Evolutionary conservation across 2,888 invertebrate genomes (phyloP), one percentile per base, ranked within the genome.

Genomic region (Lithodes maja): DNA sequence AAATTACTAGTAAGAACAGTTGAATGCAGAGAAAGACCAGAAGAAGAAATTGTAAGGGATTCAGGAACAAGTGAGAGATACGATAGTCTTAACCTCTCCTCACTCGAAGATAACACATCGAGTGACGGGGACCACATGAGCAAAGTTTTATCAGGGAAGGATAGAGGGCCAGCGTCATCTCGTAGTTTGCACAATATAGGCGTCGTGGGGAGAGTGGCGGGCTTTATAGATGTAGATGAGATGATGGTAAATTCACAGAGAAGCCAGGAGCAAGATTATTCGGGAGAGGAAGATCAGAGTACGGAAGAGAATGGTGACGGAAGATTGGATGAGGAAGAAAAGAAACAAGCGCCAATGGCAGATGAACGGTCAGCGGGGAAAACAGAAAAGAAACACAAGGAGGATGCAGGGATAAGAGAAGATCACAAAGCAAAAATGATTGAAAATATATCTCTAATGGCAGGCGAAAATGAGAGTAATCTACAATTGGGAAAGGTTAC

Each of bases 221-320:
- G 54, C 33, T 54, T 80, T 80, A 17, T 80, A 54, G 55, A 80
- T 54, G 80, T 80, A 54, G 55, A 80, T 80, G 80, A 80, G 55
- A 80, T 80, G 80, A 53, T 80, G 80, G 80, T 80, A 33, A 80
- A 80, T 17, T 80, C 80, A 33, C 80, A 33, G 17, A 53, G 55
- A 55, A 80, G 80, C 55, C 80, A 54, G 52, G 80, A 80, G 55
- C 17, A 80, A 33, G 80, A 80, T 54, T 80, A 80, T 54, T 53
- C 78, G 78, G 17, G 15, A 12, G 55, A 55, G 54, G 80, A 80
- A 33, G 80, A 80, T 54, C 15, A 12, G 33, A 53, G 55, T 54
- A 33, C 52, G 80, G 53, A 54, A 61, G 61, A 12, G 12, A 61
- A 61, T 61, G 61, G 61, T 12, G 61, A 7, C 5, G 61, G 61